Conservation (phyloP, 2,797 vertebrate species). For the Myotis daubentonii region DNA sequence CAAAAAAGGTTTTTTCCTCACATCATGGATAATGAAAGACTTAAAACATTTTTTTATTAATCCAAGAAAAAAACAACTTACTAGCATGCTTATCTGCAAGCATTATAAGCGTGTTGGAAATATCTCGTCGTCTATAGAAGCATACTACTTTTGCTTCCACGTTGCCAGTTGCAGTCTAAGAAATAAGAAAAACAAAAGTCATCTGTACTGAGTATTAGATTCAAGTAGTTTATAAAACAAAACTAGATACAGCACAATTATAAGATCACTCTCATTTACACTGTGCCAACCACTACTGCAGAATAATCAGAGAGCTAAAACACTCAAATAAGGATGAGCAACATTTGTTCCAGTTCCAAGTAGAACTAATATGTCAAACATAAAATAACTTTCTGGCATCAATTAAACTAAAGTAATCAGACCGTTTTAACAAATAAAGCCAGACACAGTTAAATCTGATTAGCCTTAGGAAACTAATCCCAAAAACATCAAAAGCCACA, state of each 20-base stretch:
- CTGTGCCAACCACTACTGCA: not conserved
- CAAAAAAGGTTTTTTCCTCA: not conserved
- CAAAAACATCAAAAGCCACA: conserved; percentile 27
- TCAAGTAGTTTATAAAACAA: conserved; percentile 59
- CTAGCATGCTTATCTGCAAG: conserved; percentile 99
- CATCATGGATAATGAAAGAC: not conserved
- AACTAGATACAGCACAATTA: conserved; percentile 34
- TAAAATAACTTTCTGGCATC: conserved; percentile 27
- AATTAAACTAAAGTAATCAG: conserved; percentile 45
- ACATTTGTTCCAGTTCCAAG: conserved; percentile 9
- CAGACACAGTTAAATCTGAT: conserved; percentile 43
- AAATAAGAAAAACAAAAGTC: conserved; percentile 82
- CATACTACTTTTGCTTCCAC: conserved; percentile 99
- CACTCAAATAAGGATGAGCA: conserved; percentile 33
- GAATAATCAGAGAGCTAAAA: conserved; percentile 30
- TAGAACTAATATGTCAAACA: conserved; percentile 47
- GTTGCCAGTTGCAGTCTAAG: conserved; percentile 96
- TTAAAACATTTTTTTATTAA: conserved; percentile 38
- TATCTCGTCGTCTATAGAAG: conserved; percentile 98
- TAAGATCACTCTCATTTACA: conserved; percentile 30
- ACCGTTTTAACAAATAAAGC: conserved; percentile 41
- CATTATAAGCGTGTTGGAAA: conserved; percentile 98
- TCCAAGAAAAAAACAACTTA: conserved; percentile 87
- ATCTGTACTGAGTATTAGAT: conserved; percentile 59
- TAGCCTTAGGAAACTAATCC: conserved; percentile 40